A percentile compares a stretch with the other conserved stretches of the same genome.
phyloP scores from a whole-genome alignment of 2,113 vertebrate genomes.

The Drymodes brunneopygia region DNA sequence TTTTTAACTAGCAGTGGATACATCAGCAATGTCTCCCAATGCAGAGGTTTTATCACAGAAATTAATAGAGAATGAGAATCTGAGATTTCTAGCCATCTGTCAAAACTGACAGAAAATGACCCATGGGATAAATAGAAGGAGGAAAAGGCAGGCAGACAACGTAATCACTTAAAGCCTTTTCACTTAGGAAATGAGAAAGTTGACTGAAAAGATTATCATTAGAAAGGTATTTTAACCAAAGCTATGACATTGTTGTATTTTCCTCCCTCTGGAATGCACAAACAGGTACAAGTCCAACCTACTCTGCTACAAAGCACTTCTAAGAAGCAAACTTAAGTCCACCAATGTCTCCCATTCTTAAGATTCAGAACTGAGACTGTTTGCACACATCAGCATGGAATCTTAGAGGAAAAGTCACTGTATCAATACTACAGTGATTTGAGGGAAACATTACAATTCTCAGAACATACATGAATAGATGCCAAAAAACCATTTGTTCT shows the following conservation, averaged over 20 bases:
- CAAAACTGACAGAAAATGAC: neutral
- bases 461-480: neutral
- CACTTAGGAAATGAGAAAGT: neutral
- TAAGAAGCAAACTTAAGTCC: neutral
- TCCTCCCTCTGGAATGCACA: neutral
- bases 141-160: neutral
- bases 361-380: neutral
- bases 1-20: neutral
- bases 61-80: neutral
- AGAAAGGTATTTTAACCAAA: neutral
- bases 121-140: neutral
- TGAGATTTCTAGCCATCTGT: neutral
- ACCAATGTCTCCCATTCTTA: neutral
- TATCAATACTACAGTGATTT: neutral
- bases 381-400: neutral
- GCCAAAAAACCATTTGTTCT: neutral
- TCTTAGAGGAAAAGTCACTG: neutral
- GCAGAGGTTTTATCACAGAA: neutral
- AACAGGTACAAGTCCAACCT: neutral
- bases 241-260: neutral
- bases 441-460: neutral
- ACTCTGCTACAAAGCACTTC: neutral
- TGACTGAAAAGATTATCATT: neutral
- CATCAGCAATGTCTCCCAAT: neutral
- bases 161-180: neutral